phyloP scores from a whole-genome alignment of 1,140 invertebrate species.

The Heliconius melpomene region DNA sequence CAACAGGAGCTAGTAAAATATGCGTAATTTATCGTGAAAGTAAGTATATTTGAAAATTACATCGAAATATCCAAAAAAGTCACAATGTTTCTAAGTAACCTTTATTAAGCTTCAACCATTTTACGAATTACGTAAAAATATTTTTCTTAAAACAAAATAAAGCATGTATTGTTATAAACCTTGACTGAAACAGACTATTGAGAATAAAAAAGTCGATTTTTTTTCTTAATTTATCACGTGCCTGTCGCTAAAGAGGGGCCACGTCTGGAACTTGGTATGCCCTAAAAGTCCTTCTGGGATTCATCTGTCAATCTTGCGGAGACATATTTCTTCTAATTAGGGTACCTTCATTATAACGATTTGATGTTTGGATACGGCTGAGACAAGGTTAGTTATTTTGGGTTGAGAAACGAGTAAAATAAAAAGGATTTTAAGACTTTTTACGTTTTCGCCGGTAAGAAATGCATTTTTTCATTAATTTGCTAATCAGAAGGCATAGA shows the following conservation, averaged over 20 bases:
- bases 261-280: slow-evolving; percentile 13
- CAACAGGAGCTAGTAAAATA: too few species aligned
- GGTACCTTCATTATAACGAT: slow-evolving; percentile 1
- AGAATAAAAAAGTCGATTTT: background rate
- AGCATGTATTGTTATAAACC: background rate
- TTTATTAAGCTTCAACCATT: too few species aligned
- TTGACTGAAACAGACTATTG: background rate
- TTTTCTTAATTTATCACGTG: slow-evolving; percentile 16
- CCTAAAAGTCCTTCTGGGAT: background rate
- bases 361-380: background rate
- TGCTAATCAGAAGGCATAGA: too few species aligned
- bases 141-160: background rate
- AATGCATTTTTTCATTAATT: too few species aligned
- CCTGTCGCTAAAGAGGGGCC: background rate
- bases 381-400: background rate
- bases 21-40: too few species aligned
- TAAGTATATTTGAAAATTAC: too few species aligned
- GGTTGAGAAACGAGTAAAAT: background rate
- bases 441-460: background rate
- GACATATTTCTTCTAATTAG: slow-evolving; percentile 14
- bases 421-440: background rate
- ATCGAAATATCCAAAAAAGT: too few species aligned
- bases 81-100: too few species aligned
- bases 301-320: slow-evolving; percentile 17
- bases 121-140: background rate